Evolutionary conservation across 2,888 invertebrate genomes (phyloP), one percentile per base, ranked within the genome.

Genomic region (Ichneumon xanthorius): DNA sequence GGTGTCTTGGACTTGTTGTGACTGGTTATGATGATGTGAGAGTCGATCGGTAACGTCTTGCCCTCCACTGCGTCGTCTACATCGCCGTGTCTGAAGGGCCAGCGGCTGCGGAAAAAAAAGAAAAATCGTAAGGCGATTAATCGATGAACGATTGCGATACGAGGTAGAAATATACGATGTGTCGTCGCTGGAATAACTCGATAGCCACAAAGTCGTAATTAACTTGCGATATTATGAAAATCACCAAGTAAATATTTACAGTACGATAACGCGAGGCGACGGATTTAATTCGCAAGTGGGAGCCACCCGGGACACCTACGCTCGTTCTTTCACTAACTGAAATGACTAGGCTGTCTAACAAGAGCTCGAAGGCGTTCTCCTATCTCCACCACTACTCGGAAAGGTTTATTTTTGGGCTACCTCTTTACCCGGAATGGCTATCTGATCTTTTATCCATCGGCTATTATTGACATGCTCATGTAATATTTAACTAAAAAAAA

Each of bases 1-100:
- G 95, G 95, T 63, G 96, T 96, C 71, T 97, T 97, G 0, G 97
- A 96, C 22, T 96, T 95, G 91, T 96, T 96, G 73, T 96, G 95
- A 26, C 95, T 95, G 50, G 90, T 91, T 50, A 91, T 85, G 88
- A 96, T 94, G 50, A 95, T 95, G 87, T 96, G 95, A 40, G 95
- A 94, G 58, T 94, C 95, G 9, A 95, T 94, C 0, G 95, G 95
- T 68, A 94, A 91, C 61, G 94, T 93, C 16, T 90, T 89, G 61
- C 92, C 91, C 76, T 92, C 92, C 82, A 94, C 94, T 61, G 94
- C 92, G 76, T 95, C 95, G 77, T 95, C 95, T 86, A 95, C 95
- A 88, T 95, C 95, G 86, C 96, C 96, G 80, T 95, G 95, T 83
- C 94, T 95, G 94, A 97, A 96, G 14, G 97, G 96, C 96, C 97